Percentiles rank a stretch among this genome's conserved stretches.
phyloP scores from a whole-genome alignment of 2,797 vertebrate species.

The Tamandua tetradactyla region DNA sequence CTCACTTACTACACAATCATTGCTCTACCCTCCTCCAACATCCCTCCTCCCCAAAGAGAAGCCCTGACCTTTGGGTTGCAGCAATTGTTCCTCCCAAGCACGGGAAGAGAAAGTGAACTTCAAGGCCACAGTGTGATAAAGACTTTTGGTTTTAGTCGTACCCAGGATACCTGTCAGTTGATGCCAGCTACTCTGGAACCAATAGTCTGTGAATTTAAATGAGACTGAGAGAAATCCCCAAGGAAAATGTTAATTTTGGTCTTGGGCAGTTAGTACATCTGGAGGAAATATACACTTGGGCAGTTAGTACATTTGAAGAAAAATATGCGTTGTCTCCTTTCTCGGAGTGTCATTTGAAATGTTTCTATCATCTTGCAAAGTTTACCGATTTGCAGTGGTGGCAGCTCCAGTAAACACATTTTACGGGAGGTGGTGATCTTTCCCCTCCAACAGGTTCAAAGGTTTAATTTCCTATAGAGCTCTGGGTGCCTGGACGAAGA shows the following conservation, averaged over 20 bases:
- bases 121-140: not conserved
- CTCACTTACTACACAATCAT: not conserved
- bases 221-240: not conserved
- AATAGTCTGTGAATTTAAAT: not conserved
- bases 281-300: not conserved
- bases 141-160: not conserved
- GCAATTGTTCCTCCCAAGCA: not conserved
- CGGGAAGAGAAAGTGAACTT: not conserved
- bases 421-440: not conserved
- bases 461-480: not conserved
- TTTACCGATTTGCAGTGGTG: not conserved
- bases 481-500: not conserved
- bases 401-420: not conserved
- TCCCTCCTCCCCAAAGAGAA: not conserved
- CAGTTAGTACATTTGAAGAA: not conserved
- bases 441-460: not conserved
- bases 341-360: not conserved
- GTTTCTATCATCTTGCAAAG: not conserved
- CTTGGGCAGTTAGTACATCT: not conserved
- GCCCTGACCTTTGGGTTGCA: not conserved
- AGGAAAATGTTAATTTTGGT: not conserved
- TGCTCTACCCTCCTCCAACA: not conserved
- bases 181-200: not conserved
- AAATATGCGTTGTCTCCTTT: not conserved
- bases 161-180: rapidly evolving